Evolutionary conservation across 2,113 vertebrate species (phyloP), one percentile per base, ranked within the genome.

Genomic region (Lophius piscatorius): DNA sequence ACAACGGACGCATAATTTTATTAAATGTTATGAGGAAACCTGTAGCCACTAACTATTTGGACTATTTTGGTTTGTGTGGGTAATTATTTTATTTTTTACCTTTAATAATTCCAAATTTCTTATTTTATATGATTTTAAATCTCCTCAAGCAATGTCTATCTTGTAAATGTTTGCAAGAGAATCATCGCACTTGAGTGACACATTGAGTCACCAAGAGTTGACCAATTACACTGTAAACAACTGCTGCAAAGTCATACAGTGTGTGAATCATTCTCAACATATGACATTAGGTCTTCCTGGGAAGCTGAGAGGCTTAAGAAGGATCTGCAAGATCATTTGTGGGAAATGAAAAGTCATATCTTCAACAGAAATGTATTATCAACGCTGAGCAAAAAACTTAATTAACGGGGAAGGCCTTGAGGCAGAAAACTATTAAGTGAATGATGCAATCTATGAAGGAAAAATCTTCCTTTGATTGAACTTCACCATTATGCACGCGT

Each of bases 381-480:
- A 63, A 40, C 26, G 48, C 44, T 46, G 8, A 65, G 17, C 34
- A 22, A 49, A 52, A 62, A 76, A 42, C 21, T 0, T 56, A 57
- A 29, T 47, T 31, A 31, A 10, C 29, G 11, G 29, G 29, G 29
- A 10, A 35, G 38, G 69, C 63, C 73, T 74, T 35, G 0, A 45
- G 41, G 60, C 50, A 10, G 9, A 31, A 31, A 31, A 31, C 29
- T 31, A 62, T 76, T 46, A 59, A 72, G 44, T 17, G 11, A 61
- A 64, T 51, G 54, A 64, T 41, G 58, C 48, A 50, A 66, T 66
- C 45, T 63, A 75, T 70, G 66, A 67, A 76, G 20, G 38, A 58
- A 49, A 70, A 50, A 56, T 50, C 33, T 23, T 44, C 47, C 12
- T 56, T 46, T 76, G 77, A 76, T 46, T 57, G 42, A 76, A 69